Evolutionary conservation across 2,113 vertebrate species (phyloP).

Genomic region (Egretta garzetta): DNA sequence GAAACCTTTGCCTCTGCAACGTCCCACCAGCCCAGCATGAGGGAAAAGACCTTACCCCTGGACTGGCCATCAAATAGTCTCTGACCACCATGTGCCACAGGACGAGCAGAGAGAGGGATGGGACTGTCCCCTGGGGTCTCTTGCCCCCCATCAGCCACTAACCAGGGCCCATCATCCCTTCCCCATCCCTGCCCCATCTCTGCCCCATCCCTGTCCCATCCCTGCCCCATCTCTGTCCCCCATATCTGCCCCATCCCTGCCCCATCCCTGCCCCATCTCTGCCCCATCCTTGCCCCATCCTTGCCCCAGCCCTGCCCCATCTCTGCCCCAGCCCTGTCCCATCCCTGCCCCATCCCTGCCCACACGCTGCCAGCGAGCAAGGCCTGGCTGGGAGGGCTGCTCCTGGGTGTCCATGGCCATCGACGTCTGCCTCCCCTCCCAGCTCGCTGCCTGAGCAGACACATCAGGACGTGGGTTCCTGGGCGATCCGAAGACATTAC

Average conservation of each 20-base stretch:
- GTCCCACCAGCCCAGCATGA: background rate
- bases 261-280: too few species aligned
- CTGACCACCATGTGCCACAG: rapidly evolving
- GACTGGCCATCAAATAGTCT: background rate
- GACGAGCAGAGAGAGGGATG: background rate
- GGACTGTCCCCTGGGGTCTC: too few species aligned
- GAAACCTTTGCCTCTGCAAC: background rate
- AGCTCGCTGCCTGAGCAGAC: background rate
- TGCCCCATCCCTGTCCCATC: background rate
- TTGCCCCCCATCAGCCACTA: background rate
- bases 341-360: background rate
- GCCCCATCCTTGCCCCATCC: background rate
- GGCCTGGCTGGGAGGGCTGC: background rate
- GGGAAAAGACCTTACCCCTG: background rate
- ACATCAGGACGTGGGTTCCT: background rate
- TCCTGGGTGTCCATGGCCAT: background rate
- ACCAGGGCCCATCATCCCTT: background rate
- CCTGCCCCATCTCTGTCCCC: too few species aligned
- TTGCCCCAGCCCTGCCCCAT: background rate
- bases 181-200: too few species aligned
- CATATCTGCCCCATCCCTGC: too few species aligned
- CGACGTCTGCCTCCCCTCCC: background rate
- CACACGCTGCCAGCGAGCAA: rapidly evolving
- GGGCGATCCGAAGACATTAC: background rate
- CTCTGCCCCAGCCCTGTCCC: background rate